These are phyloP conservation scores for Valencia hispanica DNA, from an alignment of 2,797 vertebrate species.

Conservation along the genomic window DNA sequence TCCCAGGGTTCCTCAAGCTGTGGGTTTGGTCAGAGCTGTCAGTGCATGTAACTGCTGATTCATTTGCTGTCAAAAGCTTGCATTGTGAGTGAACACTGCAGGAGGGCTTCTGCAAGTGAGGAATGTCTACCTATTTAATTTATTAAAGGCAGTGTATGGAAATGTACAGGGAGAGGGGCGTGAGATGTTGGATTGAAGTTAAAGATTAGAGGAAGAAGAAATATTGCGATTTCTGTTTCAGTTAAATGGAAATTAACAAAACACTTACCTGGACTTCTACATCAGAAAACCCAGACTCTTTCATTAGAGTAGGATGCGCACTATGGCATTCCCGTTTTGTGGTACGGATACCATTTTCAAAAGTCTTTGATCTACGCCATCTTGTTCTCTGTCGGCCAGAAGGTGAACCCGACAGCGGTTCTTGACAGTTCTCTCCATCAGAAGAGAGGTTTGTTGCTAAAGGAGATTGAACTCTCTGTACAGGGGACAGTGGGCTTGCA, in stretches of 20 bases:
- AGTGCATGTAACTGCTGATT: slow-evolving; percentile 84
- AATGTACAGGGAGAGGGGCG: slow-evolving; percentile 9
- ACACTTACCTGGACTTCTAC: slow-evolving; percentile 71
- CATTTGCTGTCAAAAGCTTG: slow-evolving; percentile 82
- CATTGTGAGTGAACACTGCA: slow-evolving; percentile 74
- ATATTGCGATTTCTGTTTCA: not conserved
- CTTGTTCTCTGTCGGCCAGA: slow-evolving; percentile 54
- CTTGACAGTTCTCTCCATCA: slow-evolving; percentile 51
- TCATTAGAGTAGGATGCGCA: slow-evolving; percentile 39
- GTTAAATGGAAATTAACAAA: not conserved
- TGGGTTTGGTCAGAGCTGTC: slow-evolving; percentile 78
- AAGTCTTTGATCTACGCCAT: slow-evolving; percentile 74
- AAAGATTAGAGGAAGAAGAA: not conserved
- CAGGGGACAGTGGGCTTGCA: slow-evolving; percentile 50
- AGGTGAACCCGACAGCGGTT: slow-evolving; percentile 36
- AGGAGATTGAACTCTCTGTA: slow-evolving; percentile 67
- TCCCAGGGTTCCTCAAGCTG: slow-evolving; percentile 69
- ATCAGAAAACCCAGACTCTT: slow-evolving; percentile 57
- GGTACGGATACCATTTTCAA: slow-evolving; percentile 64
- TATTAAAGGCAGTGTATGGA: slow-evolving; percentile 35
- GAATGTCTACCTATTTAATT: slow-evolving; percentile 72
- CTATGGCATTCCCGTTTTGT: slow-evolving; percentile 46
- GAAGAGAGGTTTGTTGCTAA: slow-evolving; percentile 63
- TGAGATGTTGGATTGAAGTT: slow-evolving; percentile 9
- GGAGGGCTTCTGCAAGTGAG: slow-evolving; percentile 64